Conservation (phyloP, 2,888 invertebrate genomes). For the Spilosoma lubricipeda region DNA sequence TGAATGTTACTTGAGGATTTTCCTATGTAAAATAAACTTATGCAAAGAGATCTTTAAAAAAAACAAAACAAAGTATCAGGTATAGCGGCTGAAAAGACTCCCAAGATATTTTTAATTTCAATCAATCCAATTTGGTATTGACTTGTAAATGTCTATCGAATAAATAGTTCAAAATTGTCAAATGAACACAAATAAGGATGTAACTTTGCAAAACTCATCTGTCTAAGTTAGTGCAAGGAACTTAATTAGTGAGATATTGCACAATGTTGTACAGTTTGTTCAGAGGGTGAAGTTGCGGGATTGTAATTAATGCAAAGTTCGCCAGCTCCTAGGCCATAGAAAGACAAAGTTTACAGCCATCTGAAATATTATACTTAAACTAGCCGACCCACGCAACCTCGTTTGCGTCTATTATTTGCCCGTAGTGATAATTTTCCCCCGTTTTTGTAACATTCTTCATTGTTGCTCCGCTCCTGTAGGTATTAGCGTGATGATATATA, state of each 20-base stretch:
- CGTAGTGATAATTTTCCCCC: too few species aligned
- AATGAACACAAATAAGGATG: neutral
- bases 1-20: neutral
- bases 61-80: too few species aligned
- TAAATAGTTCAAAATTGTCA: conserved; percentile 2
- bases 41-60: too few species aligned
- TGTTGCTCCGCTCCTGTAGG: too few species aligned
- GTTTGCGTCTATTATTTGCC: too few species aligned
- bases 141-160: neutral
- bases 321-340: conserved; percentile 57
- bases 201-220: conserved; percentile 7
- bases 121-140: neutral
- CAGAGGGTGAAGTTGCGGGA: conserved; percentile 45
- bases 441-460: too few species aligned
- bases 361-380: conserved; percentile 53
- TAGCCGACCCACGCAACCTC: too few species aligned
- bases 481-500: too few species aligned
- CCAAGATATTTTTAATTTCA: neutral
- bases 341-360: conserved; percentile 57
- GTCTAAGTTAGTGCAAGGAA: conserved; percentile 48
- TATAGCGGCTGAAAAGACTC: neutral
- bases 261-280: conserved; percentile 64
- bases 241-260: conserved; percentile 70
- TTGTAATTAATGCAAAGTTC: conserved; percentile 56
- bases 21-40: too few species aligned